Evolutionary conservation across 2,797 vertebrate species (phyloP).

Genomic region (Periophthalmus magnuspinnatus): DNA sequence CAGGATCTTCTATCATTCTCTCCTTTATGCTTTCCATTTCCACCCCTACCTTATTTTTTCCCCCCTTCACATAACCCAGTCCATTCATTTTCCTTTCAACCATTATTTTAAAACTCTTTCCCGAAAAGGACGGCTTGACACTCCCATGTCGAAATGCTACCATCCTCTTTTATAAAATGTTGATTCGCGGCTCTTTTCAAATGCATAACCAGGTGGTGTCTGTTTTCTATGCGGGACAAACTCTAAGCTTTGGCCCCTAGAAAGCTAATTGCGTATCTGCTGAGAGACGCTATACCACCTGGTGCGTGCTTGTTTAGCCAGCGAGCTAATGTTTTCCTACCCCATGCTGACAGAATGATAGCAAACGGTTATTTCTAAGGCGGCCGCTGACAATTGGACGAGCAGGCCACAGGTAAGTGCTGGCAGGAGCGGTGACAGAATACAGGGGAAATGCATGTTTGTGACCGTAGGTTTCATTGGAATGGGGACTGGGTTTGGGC

Average conservation of each 20-base stretch:
- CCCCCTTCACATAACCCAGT: slow-evolving; percentile 15
- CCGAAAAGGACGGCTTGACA: slow-evolving; percentile 53
- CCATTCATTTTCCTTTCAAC: slow-evolving; percentile 48
- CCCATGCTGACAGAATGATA: slow-evolving; percentile 62
- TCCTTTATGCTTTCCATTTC: slow-evolving; percentile 9
- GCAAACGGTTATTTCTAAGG: slow-evolving; percentile 64
- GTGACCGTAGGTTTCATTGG: slow-evolving; percentile 22
- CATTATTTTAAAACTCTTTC: slow-evolving; percentile 23
- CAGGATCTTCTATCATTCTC: slow-evolving; percentile 14
- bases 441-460: slow-evolving; percentile 62
- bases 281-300: slow-evolving; percentile 51
- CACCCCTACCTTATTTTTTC: slow-evolving; percentile 12
- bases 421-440: slow-evolving; percentile 41
- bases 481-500: slow-evolving; percentile 6
- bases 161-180: slow-evolving; percentile 38
- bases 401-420: slow-evolving; percentile 66
- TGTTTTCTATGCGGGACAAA: slow-evolving; percentile 54
- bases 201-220: slow-evolving; percentile 56
- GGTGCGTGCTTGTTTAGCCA: slow-evolving; percentile 51
- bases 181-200: slow-evolving; percentile 35
- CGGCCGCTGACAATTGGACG: slow-evolving; percentile 55
- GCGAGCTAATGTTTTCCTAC: slow-evolving; percentile 54
- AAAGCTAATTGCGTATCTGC: slow-evolving; percentile 61
- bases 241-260: slow-evolving; percentile 42
- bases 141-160: slow-evolving; percentile 41